phyloP scores from a whole-genome alignment of 2,888 invertebrate species.

The Zaprionus obscuricornis region DNA sequence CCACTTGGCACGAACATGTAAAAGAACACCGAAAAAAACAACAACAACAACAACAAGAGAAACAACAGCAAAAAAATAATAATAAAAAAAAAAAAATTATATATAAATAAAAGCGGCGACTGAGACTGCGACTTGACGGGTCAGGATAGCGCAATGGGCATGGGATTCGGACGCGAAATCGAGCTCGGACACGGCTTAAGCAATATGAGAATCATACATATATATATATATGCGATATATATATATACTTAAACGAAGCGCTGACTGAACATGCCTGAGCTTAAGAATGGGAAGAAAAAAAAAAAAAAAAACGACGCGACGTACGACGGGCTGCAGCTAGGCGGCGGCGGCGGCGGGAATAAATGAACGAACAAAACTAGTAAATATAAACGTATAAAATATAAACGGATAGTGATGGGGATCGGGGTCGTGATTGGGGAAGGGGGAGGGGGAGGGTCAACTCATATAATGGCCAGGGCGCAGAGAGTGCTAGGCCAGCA shows the following conservation, averaged over 20 bases:
- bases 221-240: background rate
- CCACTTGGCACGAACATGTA: slow-evolving; percentile 76
- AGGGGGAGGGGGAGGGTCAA: no score
- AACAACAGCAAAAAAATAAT: slow-evolving; percentile 11
- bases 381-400: no score
- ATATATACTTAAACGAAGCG: slow-evolving; percentile 39
- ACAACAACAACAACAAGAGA: background rate
- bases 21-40: slow-evolving; percentile 52
- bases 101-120: slow-evolving; percentile 14
- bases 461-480: no score
- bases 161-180: slow-evolving; percentile 1
- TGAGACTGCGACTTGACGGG: slow-evolving; percentile 18
- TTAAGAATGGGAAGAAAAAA: slow-evolving; percentile 14
- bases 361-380: background rate
- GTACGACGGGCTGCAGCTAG: background rate
- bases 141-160: background rate
- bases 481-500: background rate
- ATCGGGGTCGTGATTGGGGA: no score
- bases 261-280: slow-evolving; percentile 67
- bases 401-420: no score
- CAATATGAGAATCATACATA: slow-evolving; percentile 12
- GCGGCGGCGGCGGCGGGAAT: background rate
- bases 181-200: slow-evolving; percentile 38
- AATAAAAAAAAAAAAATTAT: no score
- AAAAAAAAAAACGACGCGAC: background rate